Base-by-base conservation (phyloP, 2,113 vertebrate species). In the Ariopsis seemanni region DNA sequence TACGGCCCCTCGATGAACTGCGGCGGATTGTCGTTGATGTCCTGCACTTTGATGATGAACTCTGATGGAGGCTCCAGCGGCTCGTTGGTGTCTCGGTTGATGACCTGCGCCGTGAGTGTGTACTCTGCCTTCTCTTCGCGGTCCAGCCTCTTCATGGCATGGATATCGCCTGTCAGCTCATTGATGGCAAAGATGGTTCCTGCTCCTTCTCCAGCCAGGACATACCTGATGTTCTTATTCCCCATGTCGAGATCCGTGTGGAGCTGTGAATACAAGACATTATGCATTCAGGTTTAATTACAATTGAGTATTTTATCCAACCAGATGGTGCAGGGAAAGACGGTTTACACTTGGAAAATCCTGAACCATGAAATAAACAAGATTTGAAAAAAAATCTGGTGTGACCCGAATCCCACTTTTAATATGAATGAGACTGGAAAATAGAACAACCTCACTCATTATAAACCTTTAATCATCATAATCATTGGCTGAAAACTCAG, bases 31-130 rank as follows among this genome's bases (percentile, higher is more conserved):
- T 99, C 98, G n/a, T 99, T 99, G 95, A 99, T 99, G 94, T 99
- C 98, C 93, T 99, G 98, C 81, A 99, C 98, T 95, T 99, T 99
- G 89, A 99, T 99, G 93, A 99, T 99, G 95, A 99, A 99, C 93
- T 99, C 97, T 2, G 98, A 99, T 60, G 98, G 97, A 11, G 98
- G 97, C 90, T 99, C 98, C 89, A 99, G 91, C 83, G 97, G 97
- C 88, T 97, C 95, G 90, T 97, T 96, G 0, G 96, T 97, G 91
- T 97, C 97, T 53, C 96, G 96, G 90, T 99, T 97, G 52, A 98
- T 92, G 1, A 98, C 98, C 94, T 98, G 98, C 60, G 98, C 98
- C 4, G 96, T 99, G 25, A 99, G 94, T 0, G 98, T 99, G 92
- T 99, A 99, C 91, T 99, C 98, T 0, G 98, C 97, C 93, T 99